Percentiles rank a stretch among this genome's conserved stretches.
These are phyloP conservation scores for Myotis yumanensis DNA, from an alignment of 2,113 vertebrate species.

Conservation along the genomic window DNA sequence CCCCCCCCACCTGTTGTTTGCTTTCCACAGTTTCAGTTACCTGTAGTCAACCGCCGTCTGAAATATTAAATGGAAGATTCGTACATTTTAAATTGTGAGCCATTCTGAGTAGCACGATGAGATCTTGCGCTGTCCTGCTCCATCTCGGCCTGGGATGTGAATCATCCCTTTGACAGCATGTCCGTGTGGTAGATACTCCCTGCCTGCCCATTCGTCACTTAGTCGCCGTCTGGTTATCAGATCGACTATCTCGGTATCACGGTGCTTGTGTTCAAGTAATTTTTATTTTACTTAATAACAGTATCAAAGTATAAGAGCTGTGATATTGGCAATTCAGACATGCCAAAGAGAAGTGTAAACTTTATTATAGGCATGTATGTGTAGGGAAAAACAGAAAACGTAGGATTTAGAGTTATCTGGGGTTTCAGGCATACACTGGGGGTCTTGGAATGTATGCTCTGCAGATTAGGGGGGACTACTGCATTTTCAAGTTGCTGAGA, in stretches of 20 bases:
- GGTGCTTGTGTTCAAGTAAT: not conserved
- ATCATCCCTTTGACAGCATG: not conserved
- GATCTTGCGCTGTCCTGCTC: not conserved
- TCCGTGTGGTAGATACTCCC: not conserved
- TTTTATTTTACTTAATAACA: not conserved
- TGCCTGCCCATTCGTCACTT: not conserved
- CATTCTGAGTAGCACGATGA: not conserved
- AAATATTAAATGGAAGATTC: not conserved
- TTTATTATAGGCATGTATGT: not conserved
- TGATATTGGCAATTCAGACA: not conserved
- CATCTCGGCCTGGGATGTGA: not conserved
- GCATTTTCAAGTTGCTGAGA: not conserved
- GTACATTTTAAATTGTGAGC: not conserved
- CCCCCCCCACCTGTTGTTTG: not conserved
- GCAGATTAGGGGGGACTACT: not conserved
- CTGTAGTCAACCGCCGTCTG: not conserved
- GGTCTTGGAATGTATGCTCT: not conserved
- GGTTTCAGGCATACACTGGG: not conserved
- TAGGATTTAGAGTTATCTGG: not conserved
- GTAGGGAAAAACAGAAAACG: not conserved
- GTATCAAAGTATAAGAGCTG: not conserved
- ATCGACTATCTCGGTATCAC: accelerated
- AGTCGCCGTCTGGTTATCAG: not conserved
- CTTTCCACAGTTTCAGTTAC: not conserved
- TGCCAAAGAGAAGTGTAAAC: not conserved